Evolutionary conservation across 2,888 invertebrate species (phyloP), one percentile per base, ranked within the genome.

Genomic region (Bombyx huttoni): DNA sequence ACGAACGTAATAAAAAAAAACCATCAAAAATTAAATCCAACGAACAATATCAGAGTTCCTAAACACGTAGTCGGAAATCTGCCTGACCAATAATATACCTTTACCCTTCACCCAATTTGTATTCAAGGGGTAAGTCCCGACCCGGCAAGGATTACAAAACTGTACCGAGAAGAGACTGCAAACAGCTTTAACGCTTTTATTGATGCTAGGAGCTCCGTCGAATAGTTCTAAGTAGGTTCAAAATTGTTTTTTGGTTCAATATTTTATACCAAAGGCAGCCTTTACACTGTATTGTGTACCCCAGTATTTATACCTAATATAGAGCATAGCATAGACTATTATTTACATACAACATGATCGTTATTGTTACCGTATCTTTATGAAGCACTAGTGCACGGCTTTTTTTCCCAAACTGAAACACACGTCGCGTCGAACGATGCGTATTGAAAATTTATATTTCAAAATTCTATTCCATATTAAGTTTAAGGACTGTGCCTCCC

Each of bases 71-170:
- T 51, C 58, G 72, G 73, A 77, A 80, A 79, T 79, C 78, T 79
- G 76, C 78, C 77, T 77, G 78, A 77, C 78, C 78, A 76, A 78
- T 77, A 78, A 78, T 74, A 76, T 66, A 76, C 78, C 75, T 76
- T 73, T 65, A 76, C 76, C 76, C 77, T 77, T 75, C 68, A 64
- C 65, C 67, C 67, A 63, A 75, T 80, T 78, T 70, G 75, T 78
- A 79, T 78, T 78, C 80, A 75, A 64, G 63, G 59, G 59, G 57
- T 58, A 59, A 55, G 57, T 53, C 58, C 57, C 64, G 61, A 62
- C 71, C 68, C 64, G 59, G 61, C 63, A 65, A 67, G 73, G 76
- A 77, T 79, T 76, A 78, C 76, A 73, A 75, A 78, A 75, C 73
- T 75, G 70, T 68, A 67, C 67, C 61, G 65, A 59, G 62, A 68